phyloP scores from a whole-genome alignment of 2,797 vertebrate species.

The Clarias platycephalus region DNA sequence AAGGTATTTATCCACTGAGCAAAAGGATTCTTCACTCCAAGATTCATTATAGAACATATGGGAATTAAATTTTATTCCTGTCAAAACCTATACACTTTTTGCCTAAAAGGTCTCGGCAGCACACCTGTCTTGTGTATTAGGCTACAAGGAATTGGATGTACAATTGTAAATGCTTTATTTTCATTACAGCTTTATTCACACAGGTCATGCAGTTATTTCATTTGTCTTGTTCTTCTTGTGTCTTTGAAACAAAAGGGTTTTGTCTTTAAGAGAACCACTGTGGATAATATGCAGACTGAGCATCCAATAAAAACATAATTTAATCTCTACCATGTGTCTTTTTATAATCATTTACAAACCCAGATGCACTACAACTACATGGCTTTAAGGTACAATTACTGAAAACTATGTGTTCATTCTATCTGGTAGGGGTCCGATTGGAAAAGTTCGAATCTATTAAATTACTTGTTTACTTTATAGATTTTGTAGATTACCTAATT shows the following conservation, averaged over 20 bases:
- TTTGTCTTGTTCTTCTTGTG: neutral
- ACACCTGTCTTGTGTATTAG: constrained; percentile 1
- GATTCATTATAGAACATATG: constrained; percentile 3
- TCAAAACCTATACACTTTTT: constrained; percentile 21
- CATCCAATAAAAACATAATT: constrained; percentile 36
- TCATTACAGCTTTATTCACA: constrained; percentile 5
- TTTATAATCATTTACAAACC: neutral
- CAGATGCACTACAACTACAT: neutral
- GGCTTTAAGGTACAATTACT: neutral
- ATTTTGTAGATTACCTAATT: neutral
- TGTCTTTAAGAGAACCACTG: constrained; percentile 21
- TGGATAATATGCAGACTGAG: constrained; percentile 20
- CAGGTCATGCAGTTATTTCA: neutral
- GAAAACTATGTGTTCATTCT: neutral
- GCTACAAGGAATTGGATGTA: neutral
- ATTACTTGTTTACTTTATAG: neutral
- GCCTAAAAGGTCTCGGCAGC: neutral
- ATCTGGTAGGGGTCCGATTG: neutral
- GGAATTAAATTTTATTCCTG: constrained; percentile 20
- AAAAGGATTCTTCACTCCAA: neutral
- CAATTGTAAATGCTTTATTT: constrained; percentile 33
- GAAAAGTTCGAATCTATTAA: neutral
- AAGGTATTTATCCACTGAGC: neutral
- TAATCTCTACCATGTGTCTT: constrained; percentile 1
- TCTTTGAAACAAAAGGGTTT: neutral